Percentiles rank a stretch among this genome's conserved stretches.
Evolutionary conservation across 2,888 invertebrate genomes (phyloP).

Genomic region (Selenia dentaria): DNA sequence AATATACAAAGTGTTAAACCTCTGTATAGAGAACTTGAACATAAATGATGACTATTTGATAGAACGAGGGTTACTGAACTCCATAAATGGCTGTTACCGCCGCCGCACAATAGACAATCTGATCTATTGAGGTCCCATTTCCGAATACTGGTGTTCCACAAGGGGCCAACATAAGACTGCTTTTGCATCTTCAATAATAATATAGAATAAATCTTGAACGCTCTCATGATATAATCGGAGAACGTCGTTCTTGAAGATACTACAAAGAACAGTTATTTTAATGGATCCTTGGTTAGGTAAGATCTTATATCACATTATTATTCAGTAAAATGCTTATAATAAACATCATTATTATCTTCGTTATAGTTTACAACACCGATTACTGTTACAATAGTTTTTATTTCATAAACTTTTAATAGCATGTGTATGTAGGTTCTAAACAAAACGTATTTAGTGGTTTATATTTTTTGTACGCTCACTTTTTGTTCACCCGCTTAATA

Average conservation of each 20-base stretch:
- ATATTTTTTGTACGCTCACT: too few relatives aligned
- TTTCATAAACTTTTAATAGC: too few relatives aligned
- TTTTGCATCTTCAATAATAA: constrained; percentile 29
- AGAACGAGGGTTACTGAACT: constrained; percentile 59
- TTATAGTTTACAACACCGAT: too few relatives aligned
- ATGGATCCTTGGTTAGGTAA: constrained; percentile 14
- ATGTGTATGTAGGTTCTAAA: too few relatives aligned
- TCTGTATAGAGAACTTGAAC: constrained; percentile 17
- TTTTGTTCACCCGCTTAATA: too few relatives aligned
- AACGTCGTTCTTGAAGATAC: constrained; percentile 22
- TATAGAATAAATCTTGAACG: constrained; percentile 25
- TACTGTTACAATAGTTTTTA: too few relatives aligned
- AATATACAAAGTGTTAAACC: constrained; percentile 15
- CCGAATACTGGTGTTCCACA: constrained; percentile 44
- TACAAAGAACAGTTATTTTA: constrained; percentile 21
- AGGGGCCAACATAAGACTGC: constrained; percentile 21
- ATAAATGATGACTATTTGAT: constrained; percentile 44
- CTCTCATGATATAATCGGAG: constrained; percentile 21
- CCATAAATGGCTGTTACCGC: constrained; percentile 55
- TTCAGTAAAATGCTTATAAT: constrained; percentile 4
- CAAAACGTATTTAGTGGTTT: too few relatives aligned
- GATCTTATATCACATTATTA: constrained; percentile 10
- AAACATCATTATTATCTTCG: too few relatives aligned
- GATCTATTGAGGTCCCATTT: constrained; percentile 55
- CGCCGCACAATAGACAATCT: constrained; percentile 59